Base-by-base conservation (phyloP, 2,888 invertebrate genomes). In the Heterodera filipjevi region DNA sequence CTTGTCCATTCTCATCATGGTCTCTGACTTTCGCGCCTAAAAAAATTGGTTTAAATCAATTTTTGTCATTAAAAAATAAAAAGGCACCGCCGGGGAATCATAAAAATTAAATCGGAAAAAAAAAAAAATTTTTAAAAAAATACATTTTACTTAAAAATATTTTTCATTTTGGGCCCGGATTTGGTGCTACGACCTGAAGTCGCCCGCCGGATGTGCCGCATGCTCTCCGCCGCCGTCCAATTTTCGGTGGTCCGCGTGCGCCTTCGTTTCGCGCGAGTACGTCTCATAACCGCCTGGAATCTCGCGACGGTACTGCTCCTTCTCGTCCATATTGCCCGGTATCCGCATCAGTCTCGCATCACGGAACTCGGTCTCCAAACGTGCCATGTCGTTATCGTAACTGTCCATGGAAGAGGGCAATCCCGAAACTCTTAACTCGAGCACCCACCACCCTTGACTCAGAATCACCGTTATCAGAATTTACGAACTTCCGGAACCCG, bases 321-420 rank as follows among this genome's bases (percentile, higher is more conserved):
- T 68, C 68, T 87, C 86, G 75, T 85, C 70, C 84, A 88, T 82
- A 76, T 86, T 86, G 71, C 87, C 87, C 66, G 87, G 86, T 82
- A 87, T 76, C 68, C 86, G 87, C 85, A 89, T 86, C 76, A 89
- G 82, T 70, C 87, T 86, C 16, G 81, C 80, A 75, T 85, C 84
- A 44, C 81, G 84, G 75, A 81, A 84, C 66, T 85, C 85, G 32
- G 82, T 94, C 90, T 96, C 87, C 71, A 89, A 80, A 44, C 85
- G 80, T 46, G 84, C 80, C 84, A 87, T 85, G 71, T 87, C 86
- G 71, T 85, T 87, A 71, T 87, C 86, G 66, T 86, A 83, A 33
- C 85, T 82, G 77, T 66, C 72, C 12, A 12, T 39, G 39, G 39
- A 6, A 39, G 6, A 39, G 8, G 6, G 39, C 12, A 39, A 39